Base-by-base conservation (phyloP, 2,888 invertebrate genomes). In the Drosophila nr. medialis region DNA sequence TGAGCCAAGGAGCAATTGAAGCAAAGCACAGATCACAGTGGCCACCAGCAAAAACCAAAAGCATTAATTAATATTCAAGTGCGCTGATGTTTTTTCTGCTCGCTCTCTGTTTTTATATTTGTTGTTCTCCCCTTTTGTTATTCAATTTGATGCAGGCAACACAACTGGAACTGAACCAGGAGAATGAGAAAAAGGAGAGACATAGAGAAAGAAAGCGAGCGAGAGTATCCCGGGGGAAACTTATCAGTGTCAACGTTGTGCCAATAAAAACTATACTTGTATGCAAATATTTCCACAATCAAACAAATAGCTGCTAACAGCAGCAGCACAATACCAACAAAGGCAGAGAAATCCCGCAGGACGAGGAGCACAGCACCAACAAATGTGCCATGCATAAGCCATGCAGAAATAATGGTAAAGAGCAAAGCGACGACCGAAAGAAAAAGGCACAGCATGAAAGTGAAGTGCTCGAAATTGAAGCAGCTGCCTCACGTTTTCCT, bases 211-310 rank as follows among this genome's bases (percentile, higher is more conserved):
- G 53, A 45, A 32, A 32, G 53, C 51, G 56, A 42, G 34, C 56
- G 64, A 38, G 51, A 58, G 69, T 29, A 54, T 64, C 87, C 81
- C 82, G 61, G 56, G 87, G 87, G 88, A 82, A 81, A 85, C 90
- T 87, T 87, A 87, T 87, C 87, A 87, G 90, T 87, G 89, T 87
- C 89, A 87, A 88, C 88, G 81, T 80, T 87, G 88, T 88, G 88
- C 90, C 86, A 87, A 88, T 87, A 87, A 87, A 87, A 87, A 87
- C 87, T 89, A 87, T 89, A 87, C 88, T 75, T 68, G 88, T 80
- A 87, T 86, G 90, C 86, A 90, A 86, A 86, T 88, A 86, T 88
- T 83, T 85, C 85, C 77, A 90, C 86, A 90, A 90, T 86, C 90
- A 86, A 90, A 88, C 89, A 90, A 90, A 88, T 86, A 90, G 90